A percentile compares a stretch with the other conserved stretches of the same genome.
Conservation (phyloP, 2,888 invertebrate species). For the Ormyrus rosae region DNA sequence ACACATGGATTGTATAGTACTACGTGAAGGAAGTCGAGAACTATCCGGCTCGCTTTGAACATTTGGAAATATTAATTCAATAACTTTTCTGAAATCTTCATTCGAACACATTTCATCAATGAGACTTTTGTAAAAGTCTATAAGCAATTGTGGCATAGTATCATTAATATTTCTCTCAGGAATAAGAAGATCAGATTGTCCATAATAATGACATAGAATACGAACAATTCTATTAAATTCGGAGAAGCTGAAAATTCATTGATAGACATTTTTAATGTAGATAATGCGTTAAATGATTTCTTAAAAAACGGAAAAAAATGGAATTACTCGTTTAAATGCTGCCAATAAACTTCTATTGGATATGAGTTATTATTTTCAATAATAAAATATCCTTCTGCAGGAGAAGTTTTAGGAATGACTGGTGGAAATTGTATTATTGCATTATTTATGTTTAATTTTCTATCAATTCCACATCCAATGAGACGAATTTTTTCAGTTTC, state of each 20-base stretch:
- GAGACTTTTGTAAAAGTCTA: slow-evolving; percentile 42
- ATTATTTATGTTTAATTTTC: slow-evolving; percentile 33
- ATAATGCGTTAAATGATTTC: not conserved
- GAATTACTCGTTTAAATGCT: slow-evolving; percentile 82
- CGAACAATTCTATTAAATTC: slow-evolving; percentile 36
- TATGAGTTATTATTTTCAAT: slow-evolving; percentile 81
- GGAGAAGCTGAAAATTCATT: slow-evolving; percentile 32
- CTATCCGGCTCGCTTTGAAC: too few relatives aligned
- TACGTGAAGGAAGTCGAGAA: too few relatives aligned
- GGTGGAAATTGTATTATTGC: slow-evolving; percentile 19
- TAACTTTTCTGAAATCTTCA: slow-evolving; percentile 10
- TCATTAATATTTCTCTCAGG: slow-evolving; percentile 72
- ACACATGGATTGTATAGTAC: too few relatives aligned
- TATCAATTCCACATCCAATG: slow-evolving; percentile 36
- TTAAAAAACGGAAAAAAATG: not conserved
- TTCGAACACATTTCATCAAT: slow-evolving; percentile 27
- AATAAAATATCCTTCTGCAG: slow-evolving; percentile 79
- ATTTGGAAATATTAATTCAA: not conserved
- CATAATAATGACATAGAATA: slow-evolving; percentile 69
- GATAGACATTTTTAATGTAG: not conserved
- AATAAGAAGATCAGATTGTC: slow-evolving; percentile 71
- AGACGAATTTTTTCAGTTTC: slow-evolving; percentile 31
- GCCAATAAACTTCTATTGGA: slow-evolving; percentile 83
- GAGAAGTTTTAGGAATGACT: slow-evolving; percentile 15
- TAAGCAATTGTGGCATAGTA: slow-evolving; percentile 63